phyloP scores from a whole-genome alignment of 1,140 invertebrate species.

The Caerostris darwini region DNA sequence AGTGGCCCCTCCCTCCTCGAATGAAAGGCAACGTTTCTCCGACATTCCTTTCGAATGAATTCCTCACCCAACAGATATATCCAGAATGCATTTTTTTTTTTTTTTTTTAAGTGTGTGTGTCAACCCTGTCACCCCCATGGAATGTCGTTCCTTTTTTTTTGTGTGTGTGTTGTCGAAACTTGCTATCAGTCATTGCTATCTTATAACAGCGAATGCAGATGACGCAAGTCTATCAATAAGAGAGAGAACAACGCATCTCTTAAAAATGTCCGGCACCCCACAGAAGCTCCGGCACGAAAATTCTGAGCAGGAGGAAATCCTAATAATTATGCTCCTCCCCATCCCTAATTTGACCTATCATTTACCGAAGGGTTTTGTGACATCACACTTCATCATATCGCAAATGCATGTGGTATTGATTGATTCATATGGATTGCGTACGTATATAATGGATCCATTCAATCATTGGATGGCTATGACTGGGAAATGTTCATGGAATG shows the following conservation, averaged over 20 bases:
- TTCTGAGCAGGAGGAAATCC: background rate
- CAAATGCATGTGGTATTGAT: background rate
- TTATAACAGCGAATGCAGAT: background rate
- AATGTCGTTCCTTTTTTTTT: background rate
- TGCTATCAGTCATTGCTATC: background rate
- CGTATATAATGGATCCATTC: too few relatives aligned
- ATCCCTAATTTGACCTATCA: constrained; percentile 6
- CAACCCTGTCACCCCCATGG: background rate
- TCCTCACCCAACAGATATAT: background rate
- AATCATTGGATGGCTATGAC: too few relatives aligned
- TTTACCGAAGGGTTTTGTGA: background rate
- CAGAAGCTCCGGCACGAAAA: background rate
- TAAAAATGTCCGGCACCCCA: background rate
- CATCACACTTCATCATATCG: background rate
- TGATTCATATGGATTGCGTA: too few relatives aligned
- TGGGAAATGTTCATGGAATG: too few relatives aligned
- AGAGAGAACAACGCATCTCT: background rate
- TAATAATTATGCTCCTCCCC: background rate
- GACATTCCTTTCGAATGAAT: background rate
- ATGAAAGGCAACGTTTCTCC: background rate
- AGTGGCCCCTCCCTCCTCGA: background rate
- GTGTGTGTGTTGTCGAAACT: background rate
- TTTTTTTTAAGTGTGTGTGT: background rate
- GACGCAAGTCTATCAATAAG: constrained; percentile 22
- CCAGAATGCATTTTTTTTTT: background rate